Conservation (phyloP, 1,140 invertebrate species). For the Augochlora pura region DNA sequence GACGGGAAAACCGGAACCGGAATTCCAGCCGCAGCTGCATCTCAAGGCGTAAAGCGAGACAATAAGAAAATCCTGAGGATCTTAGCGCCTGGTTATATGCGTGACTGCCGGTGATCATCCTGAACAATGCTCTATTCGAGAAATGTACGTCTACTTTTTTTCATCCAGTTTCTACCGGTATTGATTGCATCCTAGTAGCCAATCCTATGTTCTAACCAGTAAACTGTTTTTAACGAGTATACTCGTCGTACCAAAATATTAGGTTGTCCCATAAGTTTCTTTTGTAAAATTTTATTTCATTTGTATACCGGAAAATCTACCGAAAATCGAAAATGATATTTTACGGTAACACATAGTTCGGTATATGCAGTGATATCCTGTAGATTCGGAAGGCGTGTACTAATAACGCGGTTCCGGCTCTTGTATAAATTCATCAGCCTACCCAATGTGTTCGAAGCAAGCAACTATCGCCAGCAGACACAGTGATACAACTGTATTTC, state of each 20-base stretch:
- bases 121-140: not conserved
- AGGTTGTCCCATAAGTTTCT: too few relatives aligned
- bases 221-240: too few relatives aligned
- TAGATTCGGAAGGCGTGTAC: not conserved
- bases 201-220: too few relatives aligned
- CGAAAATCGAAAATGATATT: too few relatives aligned
- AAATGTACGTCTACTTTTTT: not conserved
- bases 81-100: not conserved
- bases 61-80: slow-evolving; percentile 9
- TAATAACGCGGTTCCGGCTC: not conserved
- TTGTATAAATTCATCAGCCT: slow-evolving; percentile 1
- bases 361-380: not conserved
- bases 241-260: too few relatives aligned
- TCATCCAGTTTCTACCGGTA: not conserved
- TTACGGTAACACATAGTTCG: not conserved
- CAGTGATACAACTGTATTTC: not conserved
- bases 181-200: too few relatives aligned
- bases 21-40: not conserved
- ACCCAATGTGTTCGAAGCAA: not conserved
- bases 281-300: too few relatives aligned
- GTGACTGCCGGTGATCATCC: not conserved
- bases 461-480: not conserved
- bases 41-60: not conserved
- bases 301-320: too few relatives aligned
- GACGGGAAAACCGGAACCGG: slow-evolving; percentile 1